These are phyloP conservation scores for Parotocinclus haroldoi DNA, from an alignment of 2,797 vertebrate species.

Conservation along the genomic window DNA sequence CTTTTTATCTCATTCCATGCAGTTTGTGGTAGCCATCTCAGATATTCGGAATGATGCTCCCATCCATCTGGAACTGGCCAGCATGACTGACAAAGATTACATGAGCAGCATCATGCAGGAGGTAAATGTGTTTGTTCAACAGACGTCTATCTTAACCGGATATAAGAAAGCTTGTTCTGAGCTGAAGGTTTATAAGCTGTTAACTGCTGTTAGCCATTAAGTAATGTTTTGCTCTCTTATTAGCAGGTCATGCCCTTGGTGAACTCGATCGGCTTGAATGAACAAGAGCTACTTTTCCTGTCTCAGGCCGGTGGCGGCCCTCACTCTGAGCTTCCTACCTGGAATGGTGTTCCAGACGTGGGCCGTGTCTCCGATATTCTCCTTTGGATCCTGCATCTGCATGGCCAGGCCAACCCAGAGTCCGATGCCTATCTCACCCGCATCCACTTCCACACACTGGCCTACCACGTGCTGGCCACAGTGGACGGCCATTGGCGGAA, in stretches of 20 bases:
- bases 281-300: slow-evolving; percentile 96
- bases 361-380: slow-evolving; percentile 91
- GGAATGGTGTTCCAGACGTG: slow-evolving; percentile 85
- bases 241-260: slow-evolving; percentile 96
- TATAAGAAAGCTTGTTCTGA: too few species aligned
- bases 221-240: slow-evolving; percentile 61
- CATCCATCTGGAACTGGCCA: slow-evolving; percentile 93
- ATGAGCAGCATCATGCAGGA: slow-evolving; percentile 91
- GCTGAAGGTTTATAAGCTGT: too few species aligned
- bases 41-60: slow-evolving; percentile 83
- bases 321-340: slow-evolving; percentile 76
- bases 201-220: too few species aligned
- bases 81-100: slow-evolving; percentile 91
- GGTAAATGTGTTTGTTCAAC: slow-evolving; percentile 75
- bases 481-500: slow-evolving; percentile 93
- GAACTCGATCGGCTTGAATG: slow-evolving; percentile 92
- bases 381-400: slow-evolving; percentile 86
- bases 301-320: slow-evolving; percentile 85
- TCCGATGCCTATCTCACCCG: slow-evolving; percentile 83
- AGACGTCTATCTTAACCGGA: neutral
- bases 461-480: slow-evolving; percentile 88
- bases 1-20: slow-evolving; percentile 6
- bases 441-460: slow-evolving; percentile 95
- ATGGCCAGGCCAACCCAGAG: slow-evolving; percentile 65
- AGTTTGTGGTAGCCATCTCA: slow-evolving; percentile 84